Evolutionary conservation across 2,888 invertebrate species (phyloP).

Genomic region (Sympetrum striolatum): DNA sequence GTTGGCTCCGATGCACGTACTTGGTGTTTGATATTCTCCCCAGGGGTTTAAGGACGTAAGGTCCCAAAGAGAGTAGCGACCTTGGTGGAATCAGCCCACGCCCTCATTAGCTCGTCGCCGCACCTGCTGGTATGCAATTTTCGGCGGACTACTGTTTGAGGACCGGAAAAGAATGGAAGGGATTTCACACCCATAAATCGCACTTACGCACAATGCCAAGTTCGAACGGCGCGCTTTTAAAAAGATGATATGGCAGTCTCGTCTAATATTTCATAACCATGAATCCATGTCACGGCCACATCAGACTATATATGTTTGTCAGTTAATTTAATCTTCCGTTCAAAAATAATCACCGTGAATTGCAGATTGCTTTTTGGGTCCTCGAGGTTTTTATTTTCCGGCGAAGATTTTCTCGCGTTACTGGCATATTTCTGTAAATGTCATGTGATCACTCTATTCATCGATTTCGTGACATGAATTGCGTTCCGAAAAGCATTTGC

Average conservation of each 20-base stretch:
- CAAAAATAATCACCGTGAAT: not conserved
- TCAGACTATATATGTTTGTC: not conserved
- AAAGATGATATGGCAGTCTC: slow-evolving; percentile 33
- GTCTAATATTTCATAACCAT: not conserved
- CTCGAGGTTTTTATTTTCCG: not conserved
- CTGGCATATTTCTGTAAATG: not conserved
- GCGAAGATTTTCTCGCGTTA: too few species aligned
- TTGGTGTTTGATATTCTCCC: too few species aligned
- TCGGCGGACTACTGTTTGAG: not conserved
- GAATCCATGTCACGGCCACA: slow-evolving; percentile 24
- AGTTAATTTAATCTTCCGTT: not conserved
- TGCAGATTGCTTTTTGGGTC: not conserved
- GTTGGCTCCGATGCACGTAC: too few species aligned
- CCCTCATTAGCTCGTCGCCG: not conserved
- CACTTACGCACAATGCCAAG: slow-evolving; percentile 33
- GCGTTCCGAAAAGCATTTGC: not conserved
- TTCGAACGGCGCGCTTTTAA: slow-evolving; percentile 1
- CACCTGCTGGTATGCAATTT: not conserved
- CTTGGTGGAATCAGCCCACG: not conserved
- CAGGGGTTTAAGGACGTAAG: too few species aligned
- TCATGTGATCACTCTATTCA: not conserved
- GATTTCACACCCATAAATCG: not conserved
- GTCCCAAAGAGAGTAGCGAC: not conserved
- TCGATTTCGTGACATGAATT: not conserved
- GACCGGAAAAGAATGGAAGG: not conserved